phyloP scores from a whole-genome alignment of 2,888 invertebrate species.

The Eupithecia inturbata region DNA sequence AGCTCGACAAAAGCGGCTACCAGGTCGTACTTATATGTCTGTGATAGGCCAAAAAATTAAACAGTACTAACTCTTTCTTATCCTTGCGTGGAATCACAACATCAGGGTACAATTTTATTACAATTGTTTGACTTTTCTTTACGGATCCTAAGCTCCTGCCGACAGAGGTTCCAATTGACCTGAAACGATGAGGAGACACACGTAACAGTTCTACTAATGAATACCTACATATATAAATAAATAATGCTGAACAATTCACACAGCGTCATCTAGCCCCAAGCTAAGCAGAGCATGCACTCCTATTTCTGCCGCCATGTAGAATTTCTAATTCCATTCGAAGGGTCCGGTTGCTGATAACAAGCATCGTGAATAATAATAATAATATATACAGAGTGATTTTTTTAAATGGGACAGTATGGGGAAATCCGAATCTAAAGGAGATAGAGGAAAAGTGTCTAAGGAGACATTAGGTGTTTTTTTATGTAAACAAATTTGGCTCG shows the following conservation, averaged over 20 bases:
- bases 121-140: constrained; percentile 54
- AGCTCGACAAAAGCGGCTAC: too few species aligned
- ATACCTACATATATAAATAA: constrained; percentile 17
- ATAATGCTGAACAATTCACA: neutral
- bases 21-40: too few species aligned
- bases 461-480: too few species aligned
- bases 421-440: too few species aligned
- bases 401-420: too few species aligned
- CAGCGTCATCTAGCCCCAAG: neutral
- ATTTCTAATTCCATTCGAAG: too few species aligned
- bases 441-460: too few species aligned
- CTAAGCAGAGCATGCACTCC: neutral
- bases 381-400: too few species aligned
- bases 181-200: constrained; percentile 28
- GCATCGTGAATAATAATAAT: neutral
- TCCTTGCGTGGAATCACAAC: constrained; percentile 59
- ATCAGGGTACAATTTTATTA: constrained; percentile 60
- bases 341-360: neutral
- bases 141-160: constrained; percentile 53
- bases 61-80: constrained; percentile 57
- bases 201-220: neutral
- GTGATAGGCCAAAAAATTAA: too few species aligned
- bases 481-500: too few species aligned
- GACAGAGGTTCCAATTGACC: constrained; percentile 51
- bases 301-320: neutral